A percentile compares a stretch with the other conserved stretches of the same genome.
These are phyloP conservation scores for Lepilemur ruficaudatus DNA, from an alignment of 2,797 vertebrate genomes.

Conservation along the genomic window DNA sequence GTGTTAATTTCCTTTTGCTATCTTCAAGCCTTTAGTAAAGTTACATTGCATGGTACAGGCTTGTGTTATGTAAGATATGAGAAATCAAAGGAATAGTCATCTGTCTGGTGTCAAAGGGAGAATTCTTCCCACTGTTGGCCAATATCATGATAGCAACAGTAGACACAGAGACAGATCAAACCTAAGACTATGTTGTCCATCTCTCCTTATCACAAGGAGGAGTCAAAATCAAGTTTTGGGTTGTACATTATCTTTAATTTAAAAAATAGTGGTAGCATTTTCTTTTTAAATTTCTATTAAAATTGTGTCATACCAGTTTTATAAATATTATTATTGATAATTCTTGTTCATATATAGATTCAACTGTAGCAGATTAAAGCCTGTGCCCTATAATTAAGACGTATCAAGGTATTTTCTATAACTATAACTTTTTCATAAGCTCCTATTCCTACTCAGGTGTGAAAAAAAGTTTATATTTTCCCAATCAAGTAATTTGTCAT, in stretches of 20 bases:
- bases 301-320: not conserved
- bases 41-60: not conserved
- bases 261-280: not conserved
- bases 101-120: not conserved
- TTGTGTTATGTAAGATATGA: not conserved
- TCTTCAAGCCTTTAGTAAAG: not conserved
- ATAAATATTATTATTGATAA: not conserved
- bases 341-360: not conserved
- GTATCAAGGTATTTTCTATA: not conserved
- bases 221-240: not conserved
- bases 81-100: not conserved
- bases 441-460: not conserved
- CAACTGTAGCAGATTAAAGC: not conserved
- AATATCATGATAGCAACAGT: not conserved
- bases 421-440: not conserved
- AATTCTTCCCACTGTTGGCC: not conserved
- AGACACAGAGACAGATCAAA: not conserved
- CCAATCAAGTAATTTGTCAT: not conserved
- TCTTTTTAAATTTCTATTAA: not conserved
- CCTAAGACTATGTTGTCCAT: not conserved
- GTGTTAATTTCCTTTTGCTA: not conserved
- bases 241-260: not conserved
- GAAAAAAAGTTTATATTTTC: constrained; percentile 4
- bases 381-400: not conserved
- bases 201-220: not conserved